Evolutionary conservation across 2,888 invertebrate genomes (phyloP), one percentile per base, ranked within the genome.

Genomic region (Parasteatoda lunata): DNA sequence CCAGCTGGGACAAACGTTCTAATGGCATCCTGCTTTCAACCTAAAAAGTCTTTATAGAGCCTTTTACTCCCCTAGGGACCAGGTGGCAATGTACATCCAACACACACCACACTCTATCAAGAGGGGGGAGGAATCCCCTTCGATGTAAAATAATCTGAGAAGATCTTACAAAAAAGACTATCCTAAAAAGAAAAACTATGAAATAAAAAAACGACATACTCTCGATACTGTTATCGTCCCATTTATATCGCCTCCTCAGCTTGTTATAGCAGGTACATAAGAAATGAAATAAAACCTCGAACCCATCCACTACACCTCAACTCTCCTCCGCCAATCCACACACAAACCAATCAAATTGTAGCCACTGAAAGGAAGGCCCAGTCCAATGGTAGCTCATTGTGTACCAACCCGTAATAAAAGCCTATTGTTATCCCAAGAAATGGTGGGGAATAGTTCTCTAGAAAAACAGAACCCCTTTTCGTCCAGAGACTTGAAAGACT

Each of bases 91-190:
- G 47, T 48, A 15, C 78, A 54, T n/a, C 47, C 79, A 68, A 47
- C n/a, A 15, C 7, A 69, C 45, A 30, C 15, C 11, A 76, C 48
- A 76, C 47, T 9, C 49, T 48, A 49, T n/a, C n/a, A 70, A 49
- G 47, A 49, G 49, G 13, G 15, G 70, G 15, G 49, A 49, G 15
- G 49, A 70, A 48, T 49, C 59, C 47, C 45, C 51, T 59, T 52
- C 52, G 15, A n/a, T 66, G 73, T 73, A 73, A 80, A 80, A 72
- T 80, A 80, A 80, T 80, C 73, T 80, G 47, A 52, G 52, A 66
- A 73, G 79, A 59, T 15, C 30, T 71, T 65, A 51, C 51, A 15
- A 52, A 4, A 59, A n/a, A 59, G 8, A n/a, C 59, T 13, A 4
- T 59, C n/a, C 59, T 59, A 9, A 68, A 52, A 65, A 49, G 49